Evolutionary conservation across 2,888 invertebrate species (phyloP), one percentile per base, ranked within the genome.

Genomic region (Lingula anatina): DNA sequence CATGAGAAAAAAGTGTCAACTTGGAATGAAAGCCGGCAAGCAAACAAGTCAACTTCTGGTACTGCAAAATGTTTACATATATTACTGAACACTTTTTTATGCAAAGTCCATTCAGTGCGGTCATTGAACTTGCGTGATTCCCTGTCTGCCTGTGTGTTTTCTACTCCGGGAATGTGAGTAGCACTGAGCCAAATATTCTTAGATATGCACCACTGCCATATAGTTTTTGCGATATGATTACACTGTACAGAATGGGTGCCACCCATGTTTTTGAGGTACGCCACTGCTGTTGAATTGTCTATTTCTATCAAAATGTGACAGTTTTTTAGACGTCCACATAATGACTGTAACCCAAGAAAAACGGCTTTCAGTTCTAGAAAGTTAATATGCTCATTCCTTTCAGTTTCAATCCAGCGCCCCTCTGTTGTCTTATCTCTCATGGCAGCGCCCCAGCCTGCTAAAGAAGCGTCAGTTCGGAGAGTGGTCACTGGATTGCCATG

Each of bases 281-380:
- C 12, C 5, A 38, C 5, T 3, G 46, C 46, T 15, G 46, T 46
- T 5, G 28, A 43, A 18, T 48, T 48, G 35, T 48, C 48, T n/a
- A 37, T 28, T 23, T 15, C 3, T 12, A 48, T 26, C 4, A 15
- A 15, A 28, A 48, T 43, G 28, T 42, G 42, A 2, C 2, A 18
- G 12, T 48, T 31, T 21, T 12, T 20, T 47, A 56, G 55, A 24
- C 35, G 38, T 28, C 48, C 25, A 23, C 12, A 28, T 4, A 59
- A 44, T 36, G 53, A 21, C 28, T 53, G 27, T 9, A 54, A 2
- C 2, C 50, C 50, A 42, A 56, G 51, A 18, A 44, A 28, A 25
- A 48, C 35, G 15, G 54, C 56, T 26, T n/a, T n/a, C 5, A 56
- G 21, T 46, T 58, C 58, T 20, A 51, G 37, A 5, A 41, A 42